Percentiles rank a stretch among this genome's conserved stretches.
Evolutionary conservation across 2,113 vertebrate species (phyloP).

Genomic region (Bubo blakistoni): DNA sequence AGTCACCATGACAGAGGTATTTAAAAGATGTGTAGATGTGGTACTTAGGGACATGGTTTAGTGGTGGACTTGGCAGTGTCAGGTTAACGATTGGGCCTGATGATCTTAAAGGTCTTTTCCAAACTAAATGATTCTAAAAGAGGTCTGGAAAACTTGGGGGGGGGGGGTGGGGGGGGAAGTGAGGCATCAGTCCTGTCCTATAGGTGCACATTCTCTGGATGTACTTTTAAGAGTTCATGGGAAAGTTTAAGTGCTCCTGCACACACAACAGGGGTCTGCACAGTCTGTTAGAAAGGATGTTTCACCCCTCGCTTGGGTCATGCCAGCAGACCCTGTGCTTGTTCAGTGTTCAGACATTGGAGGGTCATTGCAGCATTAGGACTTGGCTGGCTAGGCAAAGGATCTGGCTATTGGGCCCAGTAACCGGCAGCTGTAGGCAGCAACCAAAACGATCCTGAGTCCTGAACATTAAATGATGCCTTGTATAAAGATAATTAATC

Average conservation of each 20-base stretch:
- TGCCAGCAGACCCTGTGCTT: background rate
- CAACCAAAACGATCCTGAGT: background rate
- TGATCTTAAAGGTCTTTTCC: background rate
- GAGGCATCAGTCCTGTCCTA: background rate
- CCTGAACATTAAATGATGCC: background rate
- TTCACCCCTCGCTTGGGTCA: background rate
- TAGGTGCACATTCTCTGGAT: background rate
- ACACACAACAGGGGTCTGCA: background rate
- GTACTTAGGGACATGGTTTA: background rate
- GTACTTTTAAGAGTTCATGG: background rate
- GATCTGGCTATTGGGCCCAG: background rate
- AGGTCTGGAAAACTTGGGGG: background rate
- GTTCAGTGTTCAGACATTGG: background rate
- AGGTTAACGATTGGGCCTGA: background rate
- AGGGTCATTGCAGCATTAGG: background rate
- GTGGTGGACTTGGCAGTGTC: background rate
- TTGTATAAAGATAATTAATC: background rate
- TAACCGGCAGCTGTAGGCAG: background rate
- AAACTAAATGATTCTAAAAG: background rate
- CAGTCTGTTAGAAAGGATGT: background rate
- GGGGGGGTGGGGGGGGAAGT: accelerated
- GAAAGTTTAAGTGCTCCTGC: background rate
- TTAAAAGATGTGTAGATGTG: background rate
- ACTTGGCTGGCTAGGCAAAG: background rate
- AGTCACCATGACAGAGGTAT: background rate